Evolutionary conservation across 2,888 invertebrate genomes (phyloP), one percentile per base, ranked within the genome.

Genomic region (Phania funesta): DNA sequence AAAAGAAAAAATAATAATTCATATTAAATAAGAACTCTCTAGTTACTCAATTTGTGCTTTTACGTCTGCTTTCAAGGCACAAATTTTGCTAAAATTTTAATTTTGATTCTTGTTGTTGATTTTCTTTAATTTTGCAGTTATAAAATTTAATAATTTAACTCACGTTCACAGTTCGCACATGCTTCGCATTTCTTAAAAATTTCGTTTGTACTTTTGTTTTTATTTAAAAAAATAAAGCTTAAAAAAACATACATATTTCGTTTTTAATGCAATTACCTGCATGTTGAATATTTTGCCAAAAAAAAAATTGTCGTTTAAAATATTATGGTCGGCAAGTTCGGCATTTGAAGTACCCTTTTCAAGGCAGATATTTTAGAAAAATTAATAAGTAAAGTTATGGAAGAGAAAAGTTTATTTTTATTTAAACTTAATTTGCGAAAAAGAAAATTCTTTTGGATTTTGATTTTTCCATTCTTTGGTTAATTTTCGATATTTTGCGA

Each of bases 161-260:
- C 88, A 88, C 89, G 88, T 89, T 88, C 86, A 84, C 86, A 86
- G 50, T 67, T 86, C 86, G 88, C 88, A 87, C 89, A 88, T 89
- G 89, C 89, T 89, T 89, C 88, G 88, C 87, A 89, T 89, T 86
- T 85, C 83, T 84, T 79, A 18, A 44, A 52, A 46, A 68, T 79
- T 67, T 60, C 35, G 44, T 44, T 68, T 68, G 26, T 9, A 41
- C 16, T 54, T 52, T 62, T 54, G 54, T 2, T 11, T 3, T 26
- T 38, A 52, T 22, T 44, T 22, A 50, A 9, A 18, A 58, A 16
- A 8, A 54, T 26, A 62, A 46, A 29, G 13, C 18, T 46, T 46
- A 4, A 16, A 29, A 48, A 35, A 64, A 29, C 29, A 76, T 54
- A 44, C n/a, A n/a, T n/a, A n/a, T n/a, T 68, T 26, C 32, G 38